These are phyloP conservation scores for Oreortyx pictus DNA, from an alignment of 2,797 vertebrate species.

Conservation along the genomic window DNA sequence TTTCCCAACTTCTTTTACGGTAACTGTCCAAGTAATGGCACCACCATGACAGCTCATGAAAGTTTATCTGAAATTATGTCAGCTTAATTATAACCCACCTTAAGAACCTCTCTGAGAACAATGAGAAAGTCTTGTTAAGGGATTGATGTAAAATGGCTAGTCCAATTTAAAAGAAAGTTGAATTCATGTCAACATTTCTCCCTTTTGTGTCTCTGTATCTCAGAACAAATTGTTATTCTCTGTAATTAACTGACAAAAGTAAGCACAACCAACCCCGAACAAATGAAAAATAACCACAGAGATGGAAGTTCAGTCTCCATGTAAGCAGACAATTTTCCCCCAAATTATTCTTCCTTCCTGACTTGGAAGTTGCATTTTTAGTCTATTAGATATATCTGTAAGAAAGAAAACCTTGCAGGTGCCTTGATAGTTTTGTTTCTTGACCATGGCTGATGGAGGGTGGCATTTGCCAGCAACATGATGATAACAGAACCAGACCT, in stretches of 20 bases:
- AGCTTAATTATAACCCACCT: constrained; percentile 55
- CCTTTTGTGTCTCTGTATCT: constrained; percentile 25
- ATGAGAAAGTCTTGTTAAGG: constrained; percentile 41
- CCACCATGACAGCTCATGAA: constrained; percentile 48
- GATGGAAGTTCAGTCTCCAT: background rate
- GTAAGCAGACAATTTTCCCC: background rate
- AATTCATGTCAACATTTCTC: constrained; percentile 53
- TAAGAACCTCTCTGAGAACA: constrained; percentile 61
- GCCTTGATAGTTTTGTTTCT: background rate
- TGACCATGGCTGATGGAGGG: background rate
- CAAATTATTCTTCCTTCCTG: background rate
- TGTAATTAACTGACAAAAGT: constrained; percentile 57
- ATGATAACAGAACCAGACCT: background rate
- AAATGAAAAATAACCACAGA: constrained; percentile 13
- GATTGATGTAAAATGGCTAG: constrained; percentile 64
- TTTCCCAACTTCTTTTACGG: background rate
- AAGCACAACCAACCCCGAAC: background rate
- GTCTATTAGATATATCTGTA: background rate
- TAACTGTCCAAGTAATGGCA: constrained; percentile 52
- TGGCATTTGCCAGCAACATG: background rate
- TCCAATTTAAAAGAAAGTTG: constrained; percentile 66
- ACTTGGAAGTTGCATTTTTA: background rate
- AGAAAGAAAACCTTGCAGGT: background rate
- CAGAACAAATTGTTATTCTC: constrained; percentile 31
- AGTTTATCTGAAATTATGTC: constrained; percentile 62